Conservation (phyloP, 2,113 vertebrate genomes). For the Empidonax alnorum region DNA sequence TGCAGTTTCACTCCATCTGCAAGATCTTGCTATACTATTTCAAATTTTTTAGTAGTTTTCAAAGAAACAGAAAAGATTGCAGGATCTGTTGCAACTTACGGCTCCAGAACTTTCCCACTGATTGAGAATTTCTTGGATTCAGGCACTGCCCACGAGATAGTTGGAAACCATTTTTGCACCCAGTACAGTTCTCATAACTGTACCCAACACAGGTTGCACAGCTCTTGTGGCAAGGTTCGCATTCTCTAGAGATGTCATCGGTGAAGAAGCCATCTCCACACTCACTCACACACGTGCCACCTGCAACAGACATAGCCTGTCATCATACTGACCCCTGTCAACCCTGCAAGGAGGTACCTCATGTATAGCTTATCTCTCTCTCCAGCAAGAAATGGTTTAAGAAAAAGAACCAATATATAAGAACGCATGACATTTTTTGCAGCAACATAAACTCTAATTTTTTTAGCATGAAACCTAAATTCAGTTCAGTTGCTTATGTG, state of each 20-base stretch:
- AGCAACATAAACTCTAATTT: not conserved
- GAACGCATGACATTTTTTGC: not conserved
- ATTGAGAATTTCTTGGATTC: not conserved
- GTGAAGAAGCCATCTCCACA: constrained; percentile 84
- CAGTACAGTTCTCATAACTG: constrained; percentile 76
- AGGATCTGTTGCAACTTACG: constrained; percentile 70
- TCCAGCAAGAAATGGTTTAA: not conserved
- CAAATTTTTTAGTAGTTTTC: not conserved
- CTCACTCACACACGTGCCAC: constrained; percentile 69
- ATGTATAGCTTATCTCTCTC: not conserved
- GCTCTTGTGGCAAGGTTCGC: constrained; percentile 82
- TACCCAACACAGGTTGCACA: constrained; percentile 83
- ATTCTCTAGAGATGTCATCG: constrained; percentile 75
- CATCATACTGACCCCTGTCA: not conserved
- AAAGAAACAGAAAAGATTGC: not conserved
- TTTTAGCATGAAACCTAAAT: not conserved
- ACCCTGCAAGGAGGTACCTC: not conserved
- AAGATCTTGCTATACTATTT: not conserved
- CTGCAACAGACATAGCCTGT: constrained; percentile 31
- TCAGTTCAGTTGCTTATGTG: not conserved
- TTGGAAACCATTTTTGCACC: constrained; percentile 67
- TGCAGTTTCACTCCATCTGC: not conserved
- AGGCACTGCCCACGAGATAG: constrained; percentile 75
- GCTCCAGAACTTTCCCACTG: constrained; percentile 65
- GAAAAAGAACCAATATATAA: not conserved